phyloP scores from a whole-genome alignment of 1,140 invertebrate genomes.

The Temnothorax longispinosus region DNA sequence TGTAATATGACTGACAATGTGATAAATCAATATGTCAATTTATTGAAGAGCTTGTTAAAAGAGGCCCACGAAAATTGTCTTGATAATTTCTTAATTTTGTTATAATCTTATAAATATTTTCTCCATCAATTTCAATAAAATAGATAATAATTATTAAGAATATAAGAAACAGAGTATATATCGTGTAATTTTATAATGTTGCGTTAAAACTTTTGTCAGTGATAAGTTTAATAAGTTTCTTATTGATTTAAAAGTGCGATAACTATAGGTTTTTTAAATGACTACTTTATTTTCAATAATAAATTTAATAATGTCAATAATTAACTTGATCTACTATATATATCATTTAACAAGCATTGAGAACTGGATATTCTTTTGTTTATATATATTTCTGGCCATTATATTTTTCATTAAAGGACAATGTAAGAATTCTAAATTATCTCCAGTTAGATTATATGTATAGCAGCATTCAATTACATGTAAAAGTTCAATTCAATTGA shows the following conservation, averaged over 20 bases:
- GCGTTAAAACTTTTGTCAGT: background rate
- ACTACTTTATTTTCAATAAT: background rate
- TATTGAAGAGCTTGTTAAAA: background rate
- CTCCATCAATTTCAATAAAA: background rate
- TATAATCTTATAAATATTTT: background rate
- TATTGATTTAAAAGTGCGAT: background rate
- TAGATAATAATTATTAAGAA: background rate
- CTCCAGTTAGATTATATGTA: background rate
- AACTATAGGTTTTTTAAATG: background rate
- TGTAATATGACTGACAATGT: background rate
- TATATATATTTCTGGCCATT: background rate
- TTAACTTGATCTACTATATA: background rate
- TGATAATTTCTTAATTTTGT: background rate
- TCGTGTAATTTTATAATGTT: background rate
- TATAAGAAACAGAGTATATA: background rate
- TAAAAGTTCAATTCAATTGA: background rate
- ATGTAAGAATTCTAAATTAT: background rate
- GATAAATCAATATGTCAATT: background rate
- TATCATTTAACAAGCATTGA: background rate
- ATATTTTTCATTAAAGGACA: background rate
- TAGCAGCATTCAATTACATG: background rate
- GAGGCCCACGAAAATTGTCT: background rate
- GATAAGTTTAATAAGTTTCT: background rate
- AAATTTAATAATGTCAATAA: conserved; percentile 1
- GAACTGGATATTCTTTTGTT: background rate